phyloP scores from a whole-genome alignment of 2,888 invertebrate species.

The Rhaphigaster nebulosa region DNA sequence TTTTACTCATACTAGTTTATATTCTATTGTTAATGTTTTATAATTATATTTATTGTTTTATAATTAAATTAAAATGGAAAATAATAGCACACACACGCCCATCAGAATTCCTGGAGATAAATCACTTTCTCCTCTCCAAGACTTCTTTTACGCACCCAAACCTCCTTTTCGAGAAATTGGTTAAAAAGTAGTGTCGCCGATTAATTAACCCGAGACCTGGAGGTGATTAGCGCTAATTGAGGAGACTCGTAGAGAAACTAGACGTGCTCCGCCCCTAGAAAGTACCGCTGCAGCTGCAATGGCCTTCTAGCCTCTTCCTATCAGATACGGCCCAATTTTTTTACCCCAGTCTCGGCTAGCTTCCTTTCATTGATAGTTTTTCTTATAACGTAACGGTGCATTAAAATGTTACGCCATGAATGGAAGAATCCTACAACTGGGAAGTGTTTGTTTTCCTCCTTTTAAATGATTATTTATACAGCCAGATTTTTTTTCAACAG shows the following conservation, averaged over 20 bases:
- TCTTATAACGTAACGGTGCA: constrained; percentile 37
- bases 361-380: constrained; percentile 36
- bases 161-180: constrained; percentile 1
- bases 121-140: not conserved
- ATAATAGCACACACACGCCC: not conserved
- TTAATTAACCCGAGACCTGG: not conserved
- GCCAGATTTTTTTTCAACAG: not conserved
- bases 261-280: not conserved
- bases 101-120: not conserved
- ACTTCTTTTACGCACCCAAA: not conserved
- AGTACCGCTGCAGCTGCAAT: not conserved
- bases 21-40: no score
- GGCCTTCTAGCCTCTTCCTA: not conserved
- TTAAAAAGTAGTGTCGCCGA: not conserved
- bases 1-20: no score
- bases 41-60: no score
- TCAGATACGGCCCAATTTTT: constrained; percentile 36
- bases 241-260: not conserved
- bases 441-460: constrained; percentile 14
- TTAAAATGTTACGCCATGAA: constrained; percentile 45
- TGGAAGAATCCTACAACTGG: not conserved
- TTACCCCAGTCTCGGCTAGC: not conserved
- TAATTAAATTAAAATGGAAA: no score
- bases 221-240: not conserved
- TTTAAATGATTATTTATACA: constrained; percentile 7